Evolutionary conservation across 2,113 vertebrate species (phyloP), one percentile per base, ranked within the genome.

Genomic region (Gopherus evgoodei): DNA sequence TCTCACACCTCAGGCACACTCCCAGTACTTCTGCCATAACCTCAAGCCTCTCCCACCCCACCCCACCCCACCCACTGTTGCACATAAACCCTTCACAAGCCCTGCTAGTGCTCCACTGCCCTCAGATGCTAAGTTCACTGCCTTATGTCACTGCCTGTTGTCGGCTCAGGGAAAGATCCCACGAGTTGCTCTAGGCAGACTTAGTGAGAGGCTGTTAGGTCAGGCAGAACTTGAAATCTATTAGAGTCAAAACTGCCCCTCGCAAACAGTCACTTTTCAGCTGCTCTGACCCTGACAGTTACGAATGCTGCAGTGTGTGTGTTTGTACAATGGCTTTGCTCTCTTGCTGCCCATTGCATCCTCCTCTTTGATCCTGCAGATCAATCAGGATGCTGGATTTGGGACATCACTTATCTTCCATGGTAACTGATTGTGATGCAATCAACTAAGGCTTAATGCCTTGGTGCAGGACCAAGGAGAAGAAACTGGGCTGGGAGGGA

Each of bases 91-190:
- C 22, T 7, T 29, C 27, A 12, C 57, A 35, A 90, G 57, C 31
- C 50, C 0, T 1, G 76, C 44, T 0, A 1, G 72, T 31, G 44
- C 12, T 78, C 86, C 80, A n/a, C 35, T 49, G 80, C 24, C 44
- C 27, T 49, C 88, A 35, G 22, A 2, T 2, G 0, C 14, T 47
- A 35, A 62, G 29, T 52, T 27, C n/a, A 56, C 17, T 53, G 17
- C 65, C 22, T 72, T 72, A 53, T 29, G n/a, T 42, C 86, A 59
- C 65, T 69, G 72, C 62, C 52, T 42, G 2, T 3, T 54, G 62
- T 49, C 49, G 42, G 22, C 4, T 54, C 79, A 75, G 44, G 47
- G 56, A 35, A 76, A 31, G 24, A 42, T 4, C 22, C 38, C 90
- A 65, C 57, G 31, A 81, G 14, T 4, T 42, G 78, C 86, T 56